Evolutionary conservation across 1,140 invertebrate species (phyloP).

Genomic region (Orchestia grillus): DNA sequence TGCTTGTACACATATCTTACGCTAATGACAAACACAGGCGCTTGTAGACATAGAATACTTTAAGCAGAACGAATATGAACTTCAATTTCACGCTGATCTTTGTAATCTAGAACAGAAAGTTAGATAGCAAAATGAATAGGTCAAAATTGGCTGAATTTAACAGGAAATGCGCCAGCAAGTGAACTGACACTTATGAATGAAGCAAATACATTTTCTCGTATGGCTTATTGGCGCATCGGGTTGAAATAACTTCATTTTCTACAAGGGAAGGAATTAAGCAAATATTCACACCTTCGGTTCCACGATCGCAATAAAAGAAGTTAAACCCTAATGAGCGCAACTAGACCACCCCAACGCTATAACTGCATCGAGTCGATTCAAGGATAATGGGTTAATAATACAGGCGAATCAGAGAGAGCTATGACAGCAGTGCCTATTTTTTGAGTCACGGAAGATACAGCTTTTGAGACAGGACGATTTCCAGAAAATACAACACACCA

Average conservation of each 20-base stretch:
- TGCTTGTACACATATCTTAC: background rate
- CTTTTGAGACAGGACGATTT: too few species aligned
- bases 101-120: too few species aligned
- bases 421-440: too few species aligned
- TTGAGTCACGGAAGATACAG: too few species aligned
- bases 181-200: background rate
- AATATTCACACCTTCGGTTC: too few species aligned
- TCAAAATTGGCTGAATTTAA: background rate
- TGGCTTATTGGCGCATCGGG: background rate
- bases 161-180: background rate
- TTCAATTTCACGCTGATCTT: background rate
- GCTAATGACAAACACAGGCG: background rate
- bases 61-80: background rate
- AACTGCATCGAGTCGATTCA: too few species aligned
- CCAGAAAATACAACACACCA: too few species aligned
- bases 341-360: too few species aligned
- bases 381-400: too few species aligned
- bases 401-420: too few species aligned
- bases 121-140: background rate
- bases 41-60: background rate
- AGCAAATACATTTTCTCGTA: background rate
- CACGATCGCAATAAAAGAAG: too few species aligned
- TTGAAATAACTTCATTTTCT: background rate
- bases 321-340: too few species aligned
- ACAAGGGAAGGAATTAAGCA: background rate